Evolutionary conservation across 2,113 vertebrate species (phyloP).

Genomic region (Pygoscelis adeliae): DNA sequence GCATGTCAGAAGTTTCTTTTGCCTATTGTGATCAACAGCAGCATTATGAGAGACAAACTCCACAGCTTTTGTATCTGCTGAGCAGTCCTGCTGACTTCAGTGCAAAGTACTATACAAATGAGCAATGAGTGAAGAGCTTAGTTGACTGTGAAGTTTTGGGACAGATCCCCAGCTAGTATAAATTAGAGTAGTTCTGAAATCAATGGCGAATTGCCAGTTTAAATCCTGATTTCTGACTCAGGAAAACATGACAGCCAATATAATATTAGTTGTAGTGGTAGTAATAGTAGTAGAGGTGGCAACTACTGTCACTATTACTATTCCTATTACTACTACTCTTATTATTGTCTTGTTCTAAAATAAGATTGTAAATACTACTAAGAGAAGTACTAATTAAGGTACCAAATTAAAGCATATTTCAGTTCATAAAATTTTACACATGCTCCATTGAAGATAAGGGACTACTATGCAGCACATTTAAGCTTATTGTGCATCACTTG

Average conservation of each 20-base stretch:
- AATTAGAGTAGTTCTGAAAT: background rate
- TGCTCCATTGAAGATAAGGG: background rate
- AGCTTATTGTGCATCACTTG: background rate
- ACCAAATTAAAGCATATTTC: background rate
- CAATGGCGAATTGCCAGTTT: background rate
- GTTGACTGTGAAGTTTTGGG: background rate
- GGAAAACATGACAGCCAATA: background rate
- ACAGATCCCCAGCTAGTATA: background rate
- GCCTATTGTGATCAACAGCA: background rate
- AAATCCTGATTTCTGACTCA: background rate
- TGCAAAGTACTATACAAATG: background rate
- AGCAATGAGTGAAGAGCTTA: background rate
- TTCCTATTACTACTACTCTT: background rate
- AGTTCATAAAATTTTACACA: background rate
- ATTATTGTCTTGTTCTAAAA: background rate
- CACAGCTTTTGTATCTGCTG: background rate
- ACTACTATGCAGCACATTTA: background rate
- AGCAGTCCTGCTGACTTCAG: background rate
- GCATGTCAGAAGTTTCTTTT: background rate
- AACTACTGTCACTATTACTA: background rate
- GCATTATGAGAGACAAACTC: background rate
- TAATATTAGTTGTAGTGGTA: background rate
- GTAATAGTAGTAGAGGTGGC: background rate
- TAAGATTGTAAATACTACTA: background rate
- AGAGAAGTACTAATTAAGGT: background rate